Base-by-base conservation (phyloP, 2,797 vertebrate species). In the Alectoris magna region DNA sequence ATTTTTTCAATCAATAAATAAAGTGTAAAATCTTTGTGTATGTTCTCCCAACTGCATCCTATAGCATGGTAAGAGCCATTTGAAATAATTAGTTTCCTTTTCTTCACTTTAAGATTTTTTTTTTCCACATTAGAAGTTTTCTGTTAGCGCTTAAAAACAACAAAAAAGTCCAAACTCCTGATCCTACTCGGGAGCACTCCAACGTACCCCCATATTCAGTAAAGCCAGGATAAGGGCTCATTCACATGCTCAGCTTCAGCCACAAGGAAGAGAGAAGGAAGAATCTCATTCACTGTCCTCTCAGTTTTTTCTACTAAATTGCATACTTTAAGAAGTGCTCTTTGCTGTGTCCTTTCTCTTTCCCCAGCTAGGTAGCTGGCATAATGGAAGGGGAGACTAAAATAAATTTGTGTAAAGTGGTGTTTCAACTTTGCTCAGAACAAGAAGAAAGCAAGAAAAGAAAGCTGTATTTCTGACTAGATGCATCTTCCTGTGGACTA, bases 271-370 rank as follows among this genome's bases (percentile, higher is more conserved):
- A 86, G 70, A 73, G 34, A 4, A 41, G 29, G 38, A 87, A 73
- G 24, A 11, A n/a, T 15, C 56, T 76, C 4, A 1, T 48, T 43
- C 58, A 67, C 46, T 0, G 0, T 8, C 24, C 66, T 74, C 49
- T 87, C 44, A 34, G 5, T 36, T 29, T 41, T 51, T 76, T 36
- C 58, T 67, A n/a, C 15, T 23, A 46, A 22, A 14, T 39, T 58
- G 51, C 48, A 70, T 77, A 31, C 10, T 49, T 14, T 70, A 59
- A 36, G 34, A 63, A 72, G 44, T 23, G 2, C 5, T 72, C 55
- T 83, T 80, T 68, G 27, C 53, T 84, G 49, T 81, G 14, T 51
- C 66, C 19, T 14, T 84, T 80, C 55, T 48, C 39, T 64, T 62
- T 79, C 43, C 31, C 39, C 38, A 77, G 10, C 39, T 21, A 93